Conservation (phyloP, 2,113 vertebrate species). For the Xiphophorus hellerii region DNA sequence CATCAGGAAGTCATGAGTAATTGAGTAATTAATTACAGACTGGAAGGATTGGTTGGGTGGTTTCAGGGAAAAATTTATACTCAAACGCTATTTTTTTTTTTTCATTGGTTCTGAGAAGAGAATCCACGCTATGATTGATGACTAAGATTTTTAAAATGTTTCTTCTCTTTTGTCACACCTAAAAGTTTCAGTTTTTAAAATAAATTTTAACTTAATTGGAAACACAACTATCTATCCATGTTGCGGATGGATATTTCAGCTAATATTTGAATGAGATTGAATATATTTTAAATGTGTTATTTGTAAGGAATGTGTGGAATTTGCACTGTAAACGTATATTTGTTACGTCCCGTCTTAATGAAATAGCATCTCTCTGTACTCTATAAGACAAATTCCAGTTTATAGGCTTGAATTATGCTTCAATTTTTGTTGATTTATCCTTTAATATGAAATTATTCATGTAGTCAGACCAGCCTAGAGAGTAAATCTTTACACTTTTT, state of each 20-base stretch:
- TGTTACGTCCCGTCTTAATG: not conserved
- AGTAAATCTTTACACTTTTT: constrained; percentile 20
- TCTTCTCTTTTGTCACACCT: not conserved
- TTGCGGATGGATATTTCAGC: no score
- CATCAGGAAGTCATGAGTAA: no score
- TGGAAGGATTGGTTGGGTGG: no score
- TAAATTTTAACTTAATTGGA: not conserved
- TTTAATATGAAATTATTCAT: constrained; percentile 19
- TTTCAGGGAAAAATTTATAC: not conserved
- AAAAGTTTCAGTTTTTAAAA: not conserved
- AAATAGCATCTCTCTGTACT: no score
- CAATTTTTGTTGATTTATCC: not conserved
- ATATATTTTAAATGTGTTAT: no score
- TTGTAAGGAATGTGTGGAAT: no score
- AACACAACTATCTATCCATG: not conserved
- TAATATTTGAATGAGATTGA: no score
- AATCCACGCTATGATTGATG: not conserved
- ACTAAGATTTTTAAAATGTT: not conserved
- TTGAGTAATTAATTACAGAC: no score
- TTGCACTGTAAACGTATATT: no score
- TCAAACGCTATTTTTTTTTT: not conserved
- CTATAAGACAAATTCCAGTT: no score
- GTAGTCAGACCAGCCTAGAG: constrained; percentile 4
- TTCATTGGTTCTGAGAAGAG: not conserved
- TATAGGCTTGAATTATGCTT: no score